Conservation (phyloP, 2,888 invertebrate genomes). For the Miltochrista miniata region DNA sequence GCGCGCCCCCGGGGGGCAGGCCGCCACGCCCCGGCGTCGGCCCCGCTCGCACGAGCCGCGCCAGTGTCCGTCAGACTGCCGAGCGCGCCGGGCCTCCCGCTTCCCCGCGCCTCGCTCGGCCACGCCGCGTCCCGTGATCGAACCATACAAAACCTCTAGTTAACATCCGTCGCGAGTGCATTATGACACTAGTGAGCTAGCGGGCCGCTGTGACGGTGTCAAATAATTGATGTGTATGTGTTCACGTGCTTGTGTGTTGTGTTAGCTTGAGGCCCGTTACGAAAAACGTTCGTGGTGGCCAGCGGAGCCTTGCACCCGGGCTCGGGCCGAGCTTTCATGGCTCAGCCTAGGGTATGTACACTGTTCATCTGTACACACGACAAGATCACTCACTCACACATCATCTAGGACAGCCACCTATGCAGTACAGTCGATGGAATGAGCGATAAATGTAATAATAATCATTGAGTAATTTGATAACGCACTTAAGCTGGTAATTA, state of each 20-base stretch:
- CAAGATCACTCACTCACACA: conserved; percentile 38
- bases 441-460: conserved; percentile 41
- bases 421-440: conserved; percentile 44
- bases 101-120: conserved; percentile 83
- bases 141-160: conserved; percentile 59
- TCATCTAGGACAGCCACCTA: conserved; percentile 19
- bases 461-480: conserved; percentile 45
- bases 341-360: conserved; percentile 94
- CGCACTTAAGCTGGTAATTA: conserved; percentile 39
- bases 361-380: conserved; percentile 29
- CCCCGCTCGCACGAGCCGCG: conserved; percentile 62
- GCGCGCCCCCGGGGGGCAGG: conserved; percentile 45
- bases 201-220: conserved; percentile 83
- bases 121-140: conserved; percentile 72
- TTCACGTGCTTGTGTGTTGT: conserved; percentile 81
- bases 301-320: conserved; percentile 83
- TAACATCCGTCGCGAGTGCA: conserved; percentile 78
- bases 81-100: conserved; percentile 84
- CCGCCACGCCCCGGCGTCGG: conserved; percentile 67
- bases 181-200: conserved; percentile 83
- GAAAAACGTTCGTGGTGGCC: conserved; percentile 82
- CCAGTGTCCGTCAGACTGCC: conserved; percentile 83
- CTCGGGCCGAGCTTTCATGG: conserved; percentile 93
- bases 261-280: conserved; percentile 78
- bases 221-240: conserved; percentile 75